Conservation (phyloP, 2,113 vertebrate species). For the Dendrocopos noguchii region DNA sequence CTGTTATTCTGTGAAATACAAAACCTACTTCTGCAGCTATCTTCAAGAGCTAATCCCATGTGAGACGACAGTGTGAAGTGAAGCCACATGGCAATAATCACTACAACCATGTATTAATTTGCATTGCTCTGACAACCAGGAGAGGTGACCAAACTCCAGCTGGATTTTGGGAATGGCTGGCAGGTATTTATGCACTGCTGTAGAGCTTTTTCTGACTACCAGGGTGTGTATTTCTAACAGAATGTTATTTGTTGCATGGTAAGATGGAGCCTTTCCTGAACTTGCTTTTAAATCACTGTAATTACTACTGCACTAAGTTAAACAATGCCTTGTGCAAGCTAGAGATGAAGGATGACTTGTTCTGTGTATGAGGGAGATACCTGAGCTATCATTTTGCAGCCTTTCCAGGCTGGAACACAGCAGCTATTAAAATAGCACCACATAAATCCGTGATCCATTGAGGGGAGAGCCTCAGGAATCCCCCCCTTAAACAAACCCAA, state of each 20-base stretch:
- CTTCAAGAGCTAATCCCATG: neutral
- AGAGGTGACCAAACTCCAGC: neutral
- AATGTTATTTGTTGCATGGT: neutral
- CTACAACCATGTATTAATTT: neutral
- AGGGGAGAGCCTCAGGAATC: neutral
- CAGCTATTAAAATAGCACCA: slow-evolving; percentile 6
- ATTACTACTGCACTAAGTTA: neutral
- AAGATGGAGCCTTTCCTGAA: neutral
- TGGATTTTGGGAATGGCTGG: neutral
- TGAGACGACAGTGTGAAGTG: neutral
- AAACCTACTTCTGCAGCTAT: neutral
- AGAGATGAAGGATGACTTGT: neutral
- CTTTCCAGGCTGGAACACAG: neutral
- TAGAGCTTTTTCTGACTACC: neutral
- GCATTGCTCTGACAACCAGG: neutral
- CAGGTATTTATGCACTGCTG: neutral
- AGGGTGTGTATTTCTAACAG: neutral
- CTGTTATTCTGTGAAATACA: no score
- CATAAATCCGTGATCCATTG: neutral
- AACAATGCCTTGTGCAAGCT: neutral
- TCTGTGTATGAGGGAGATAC: neutral
- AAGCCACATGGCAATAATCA: neutral
- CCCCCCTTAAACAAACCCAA: neutral
- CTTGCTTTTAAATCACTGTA: neutral
- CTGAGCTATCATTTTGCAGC: neutral